Conservation (phyloP, 2,797 vertebrate genomes). For the Cygnus olor region DNA sequence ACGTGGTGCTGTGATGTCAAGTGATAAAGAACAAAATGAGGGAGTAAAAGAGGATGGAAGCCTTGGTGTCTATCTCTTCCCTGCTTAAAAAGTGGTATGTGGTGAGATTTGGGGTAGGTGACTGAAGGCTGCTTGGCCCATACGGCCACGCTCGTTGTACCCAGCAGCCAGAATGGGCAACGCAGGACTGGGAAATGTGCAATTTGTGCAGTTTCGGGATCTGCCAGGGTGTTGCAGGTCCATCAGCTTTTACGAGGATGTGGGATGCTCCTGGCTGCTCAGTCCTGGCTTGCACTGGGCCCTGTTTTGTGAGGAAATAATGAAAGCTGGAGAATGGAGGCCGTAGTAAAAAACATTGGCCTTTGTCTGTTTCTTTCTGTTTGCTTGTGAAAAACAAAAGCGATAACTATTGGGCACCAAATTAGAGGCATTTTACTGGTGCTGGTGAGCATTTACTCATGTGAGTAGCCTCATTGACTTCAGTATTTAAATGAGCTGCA, state of each 20-base stretch:
- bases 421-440: neutral
- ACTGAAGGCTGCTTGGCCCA: neutral
- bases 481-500: neutral
- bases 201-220: neutral
- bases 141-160: fast-evolving
- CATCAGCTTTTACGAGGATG: neutral
- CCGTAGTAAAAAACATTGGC: neutral
- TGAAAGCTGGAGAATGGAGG: neutral
- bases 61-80: neutral
- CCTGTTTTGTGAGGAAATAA: neutral
- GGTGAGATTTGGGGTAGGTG: neutral
- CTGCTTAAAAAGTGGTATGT: neutral
- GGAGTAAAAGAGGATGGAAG: neutral
- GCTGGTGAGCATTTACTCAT: neutral
- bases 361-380: neutral
- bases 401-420: neutral
- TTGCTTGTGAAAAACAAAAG: neutral
- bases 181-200: neutral
- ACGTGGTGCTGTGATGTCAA: fast-evolving
- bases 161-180: fast-evolving
- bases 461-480: neutral
- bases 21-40: neutral
- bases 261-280: neutral
- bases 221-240: neutral
- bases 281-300: neutral